A percentile compares a stretch with the other conserved stretches of the same genome.
Conservation (phyloP, 2,888 invertebrate genomes). For the Limnephilus rhombicus region DNA sequence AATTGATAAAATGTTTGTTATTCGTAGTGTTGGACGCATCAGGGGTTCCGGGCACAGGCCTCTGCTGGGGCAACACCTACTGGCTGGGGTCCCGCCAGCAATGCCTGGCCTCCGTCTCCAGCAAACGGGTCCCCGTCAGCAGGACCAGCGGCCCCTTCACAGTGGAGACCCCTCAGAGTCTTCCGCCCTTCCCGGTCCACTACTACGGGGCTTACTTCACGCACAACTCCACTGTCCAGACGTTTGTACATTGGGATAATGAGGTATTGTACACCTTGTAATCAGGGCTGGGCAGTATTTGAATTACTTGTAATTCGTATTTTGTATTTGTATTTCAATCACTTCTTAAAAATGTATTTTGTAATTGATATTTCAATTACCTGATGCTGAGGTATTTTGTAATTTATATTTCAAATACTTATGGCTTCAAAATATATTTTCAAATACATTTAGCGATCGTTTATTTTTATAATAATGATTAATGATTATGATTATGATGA, state of each 20-base stretch:
- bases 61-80: slow-evolving; percentile 79
- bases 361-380: too few relatives aligned
- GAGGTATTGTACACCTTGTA: slow-evolving; percentile 31
- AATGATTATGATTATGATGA: too few relatives aligned
- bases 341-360: too few relatives aligned
- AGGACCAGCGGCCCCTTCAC: slow-evolving; percentile 71
- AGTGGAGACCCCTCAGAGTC: slow-evolving; percentile 69
- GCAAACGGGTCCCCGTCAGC: slow-evolving; percentile 68
- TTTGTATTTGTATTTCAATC: too few relatives aligned
- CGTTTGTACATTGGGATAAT: slow-evolving; percentile 45
- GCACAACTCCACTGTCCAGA: slow-evolving; percentile 73
- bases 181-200: slow-evolving; percentile 72
- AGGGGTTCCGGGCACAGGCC: slow-evolving; percentile 76
- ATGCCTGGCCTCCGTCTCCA: slow-evolving; percentile 73
- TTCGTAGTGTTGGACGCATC: slow-evolving; percentile 78
- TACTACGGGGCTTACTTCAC: slow-evolving; percentile 72
- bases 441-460: too few relatives aligned
- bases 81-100: slow-evolving; percentile 78
- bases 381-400: too few relatives aligned
- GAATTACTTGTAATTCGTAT: too few relatives aligned
- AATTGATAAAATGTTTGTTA: not conserved
- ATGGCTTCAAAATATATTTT: too few relatives aligned
- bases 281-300: too few relatives aligned
- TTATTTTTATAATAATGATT: too few relatives aligned
- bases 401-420: too few relatives aligned